phyloP scores from a whole-genome alignment of 1,140 invertebrate species.

The Apis mellifera region Amel_HAv3.1 CM009939.2:10521501-10522000 shows the following conservation, averaged over 20 bases:
- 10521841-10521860: slow-evolving; percentile 42
- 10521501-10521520: no score
- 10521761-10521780: slow-evolving; percentile 64
- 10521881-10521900: slow-evolving; percentile 46
- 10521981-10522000: neutral
- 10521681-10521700: no score
- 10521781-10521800: slow-evolving; percentile 36
- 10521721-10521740: slow-evolving; percentile 53
- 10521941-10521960: neutral
- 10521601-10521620: no score
- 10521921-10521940: neutral
- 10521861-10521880: slow-evolving; percentile 38
- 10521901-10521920: neutral
- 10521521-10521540: no score
- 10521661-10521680: no score
- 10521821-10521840: slow-evolving; percentile 54
- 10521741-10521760: slow-evolving; percentile 60
- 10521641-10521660: no score
- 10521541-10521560: no score
- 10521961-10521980: slow-evolving; percentile 1
- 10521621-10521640: no score
- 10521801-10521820: slow-evolving; percentile 63
- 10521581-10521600: no score
- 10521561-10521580: no score
- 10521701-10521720: neutral